These are phyloP conservation scores for Cavia porcellus DNA, from an alignment of 2,113 vertebrate genomes.

Conservation along the genomic window DNA sequence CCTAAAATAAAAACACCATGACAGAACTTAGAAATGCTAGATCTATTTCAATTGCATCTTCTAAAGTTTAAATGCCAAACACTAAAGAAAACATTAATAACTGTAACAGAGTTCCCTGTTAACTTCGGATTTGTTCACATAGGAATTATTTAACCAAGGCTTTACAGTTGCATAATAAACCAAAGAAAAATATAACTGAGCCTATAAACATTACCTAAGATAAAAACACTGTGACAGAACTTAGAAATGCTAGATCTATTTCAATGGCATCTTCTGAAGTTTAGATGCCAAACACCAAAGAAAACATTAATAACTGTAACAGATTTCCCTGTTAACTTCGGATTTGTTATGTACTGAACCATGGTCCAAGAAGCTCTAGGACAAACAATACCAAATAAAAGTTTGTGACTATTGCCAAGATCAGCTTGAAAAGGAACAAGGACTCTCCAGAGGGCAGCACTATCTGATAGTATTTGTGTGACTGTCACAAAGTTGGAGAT, in stretches of 20 bases:
- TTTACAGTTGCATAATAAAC: neutral
- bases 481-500: neutral
- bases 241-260: neutral
- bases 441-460: neutral
- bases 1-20: neutral
- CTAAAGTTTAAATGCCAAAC: neutral
- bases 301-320: neutral
- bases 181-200: neutral
- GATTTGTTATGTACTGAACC: neutral
- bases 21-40: neutral
- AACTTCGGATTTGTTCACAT: neutral
- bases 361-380: neutral
- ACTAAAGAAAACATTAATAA: neutral
- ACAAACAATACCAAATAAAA: constrained; percentile 25
- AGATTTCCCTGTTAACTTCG: neutral
- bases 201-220: neutral
- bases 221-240: neutral
- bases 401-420: neutral
- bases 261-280: neutral
- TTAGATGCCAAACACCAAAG: neutral
- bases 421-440: neutral
- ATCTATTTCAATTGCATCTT: neutral
- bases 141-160: neutral
- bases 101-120: neutral
- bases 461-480: neutral